Evolutionary conservation across 35 echinoderm and acorn worm genomes (phyloP), one percentile per base, ranked within the genome.

Genomic region (Antedon bifida): DNA sequence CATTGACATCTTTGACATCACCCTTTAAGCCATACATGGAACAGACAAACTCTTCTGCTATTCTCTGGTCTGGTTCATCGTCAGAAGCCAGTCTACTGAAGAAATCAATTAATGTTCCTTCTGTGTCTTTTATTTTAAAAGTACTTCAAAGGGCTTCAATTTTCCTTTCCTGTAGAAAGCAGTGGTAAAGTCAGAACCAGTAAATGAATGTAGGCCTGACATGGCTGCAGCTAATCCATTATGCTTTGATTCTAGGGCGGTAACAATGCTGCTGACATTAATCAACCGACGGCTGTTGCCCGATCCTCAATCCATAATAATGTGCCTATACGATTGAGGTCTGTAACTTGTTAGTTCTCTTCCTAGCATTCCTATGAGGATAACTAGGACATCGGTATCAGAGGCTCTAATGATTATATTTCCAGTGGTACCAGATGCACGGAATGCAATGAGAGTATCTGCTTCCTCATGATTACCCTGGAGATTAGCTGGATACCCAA

Each of bases 211-310:
- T 3, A 86, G 77, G 56, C 84, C 84, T 74, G 75, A 74, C 28
- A 87, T 45, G 32, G 89, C 89, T 42, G 73, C 64, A 36, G 79
- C 36, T 79, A 91, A 75, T 38, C 81, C 74, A 3, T 36, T 39
- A n/a, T 82, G 79, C 34, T 34, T 82, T 78, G 51, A 76, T 33
- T 90, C 79, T 16, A 87, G 46, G 31, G 79, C 10, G 28, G 19
- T 83, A 17, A 73, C 85, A 87, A 91, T 91, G 23, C 5, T 74
- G 29, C 23, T 77, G 30, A 87, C 42, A 38, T 87, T 51, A 34
- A 91, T 87, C 33, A 83, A 64, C n/a, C 89, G 12, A 64, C 80
- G 84, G 55, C 79, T 83, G n/a, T 91, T 91, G 30, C 85, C 81
- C 2, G 80, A 73, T 30, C 89, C 85, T 29, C 64, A 83, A 31